Evolutionary conservation across 2,888 invertebrate genomes (phyloP).

Genomic region (Lasioglossum pauxillum): DNA sequence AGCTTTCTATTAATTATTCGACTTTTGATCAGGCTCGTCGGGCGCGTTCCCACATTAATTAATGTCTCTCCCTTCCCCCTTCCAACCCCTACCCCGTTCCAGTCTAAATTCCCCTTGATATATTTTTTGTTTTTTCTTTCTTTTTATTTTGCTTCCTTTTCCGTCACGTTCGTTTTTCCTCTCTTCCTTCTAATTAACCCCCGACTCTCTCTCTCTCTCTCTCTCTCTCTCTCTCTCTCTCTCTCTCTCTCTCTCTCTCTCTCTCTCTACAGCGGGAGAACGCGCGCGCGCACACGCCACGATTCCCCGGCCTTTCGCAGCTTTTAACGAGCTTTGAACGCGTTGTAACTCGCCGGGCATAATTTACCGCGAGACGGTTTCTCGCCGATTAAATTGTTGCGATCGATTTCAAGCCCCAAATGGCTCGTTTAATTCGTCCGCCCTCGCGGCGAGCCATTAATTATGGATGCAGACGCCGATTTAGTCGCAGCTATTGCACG

Average conservation of each 20-base stretch:
- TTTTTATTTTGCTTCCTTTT: constrained; percentile 4
- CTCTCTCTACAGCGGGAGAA: background rate
- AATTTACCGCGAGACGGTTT: constrained; percentile 45
- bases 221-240: constrained; percentile 18
- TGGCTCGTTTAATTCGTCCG: constrained; percentile 35
- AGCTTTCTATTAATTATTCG: constrained; percentile 61
- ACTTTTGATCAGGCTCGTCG: constrained; percentile 63
- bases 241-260: constrained; percentile 16
- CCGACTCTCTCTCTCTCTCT: constrained; percentile 28
- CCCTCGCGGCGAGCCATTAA: constrained; percentile 24
- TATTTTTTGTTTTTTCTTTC: constrained; percentile 24
- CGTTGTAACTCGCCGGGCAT: constrained; percentile 56
- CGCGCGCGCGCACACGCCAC: background rate
- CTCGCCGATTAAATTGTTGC: constrained; percentile 58
- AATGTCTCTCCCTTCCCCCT: constrained; percentile 52
- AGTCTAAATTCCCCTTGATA: constrained; percentile 35
- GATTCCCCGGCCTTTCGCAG: constrained; percentile 44
- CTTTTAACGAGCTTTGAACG: constrained; percentile 61
- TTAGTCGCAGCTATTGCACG: background rate
- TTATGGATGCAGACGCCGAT: constrained; percentile 16
- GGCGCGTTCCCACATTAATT: constrained; percentile 64
- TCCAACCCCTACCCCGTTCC: background rate
- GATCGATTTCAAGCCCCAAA: constrained; percentile 52
- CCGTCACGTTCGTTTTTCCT: constrained; percentile 32
- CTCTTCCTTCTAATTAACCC: constrained; percentile 52